These are phyloP conservation scores for Halisarca cf. caerulea DNA, from an alignment of 37 sponge, comb jelly and placozoan species.

Conservation along the genomic window DNA sequence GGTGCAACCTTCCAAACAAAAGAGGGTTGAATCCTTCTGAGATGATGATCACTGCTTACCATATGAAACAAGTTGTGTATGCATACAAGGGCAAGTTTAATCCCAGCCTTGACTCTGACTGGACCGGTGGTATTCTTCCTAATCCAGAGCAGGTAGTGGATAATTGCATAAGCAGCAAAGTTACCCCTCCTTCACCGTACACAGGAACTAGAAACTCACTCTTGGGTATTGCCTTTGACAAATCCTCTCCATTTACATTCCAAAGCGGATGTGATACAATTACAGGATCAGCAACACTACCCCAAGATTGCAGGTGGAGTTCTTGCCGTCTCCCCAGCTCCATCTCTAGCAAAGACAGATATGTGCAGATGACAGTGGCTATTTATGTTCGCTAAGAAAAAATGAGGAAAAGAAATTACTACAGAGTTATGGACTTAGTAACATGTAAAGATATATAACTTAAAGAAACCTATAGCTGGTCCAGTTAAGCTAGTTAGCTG, in stretches of 20 bases:
- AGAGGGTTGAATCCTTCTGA: conserved; percentile 13
- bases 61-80: background rate
- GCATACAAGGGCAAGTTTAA: conserved; percentile 28
- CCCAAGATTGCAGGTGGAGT: background rate
- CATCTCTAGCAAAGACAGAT: background rate
- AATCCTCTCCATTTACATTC: background rate
- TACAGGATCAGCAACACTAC: background rate
- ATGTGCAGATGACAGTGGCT: background rate
- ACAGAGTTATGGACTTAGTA: too few relatives aligned
- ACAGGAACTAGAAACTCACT: background rate
- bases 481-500: too few relatives aligned
- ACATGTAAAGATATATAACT: too few relatives aligned
- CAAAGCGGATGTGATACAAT: background rate
- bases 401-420: too few relatives aligned
- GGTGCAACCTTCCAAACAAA: conserved; percentile 35
- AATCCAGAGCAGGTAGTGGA: conserved; percentile 5
- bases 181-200: background rate
- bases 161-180: background rate
- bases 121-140: conserved; percentile 11
- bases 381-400: background rate
- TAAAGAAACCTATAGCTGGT: too few relatives aligned
- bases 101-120: conserved; percentile 17
- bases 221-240: conserved; percentile 12
- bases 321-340: background rate
- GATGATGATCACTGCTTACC: conserved; percentile 28